A percentile compares a stretch with the other conserved stretches of the same genome.
Conservation (phyloP, 2,888 invertebrate genomes). For the Sisyra nigra region DNA sequence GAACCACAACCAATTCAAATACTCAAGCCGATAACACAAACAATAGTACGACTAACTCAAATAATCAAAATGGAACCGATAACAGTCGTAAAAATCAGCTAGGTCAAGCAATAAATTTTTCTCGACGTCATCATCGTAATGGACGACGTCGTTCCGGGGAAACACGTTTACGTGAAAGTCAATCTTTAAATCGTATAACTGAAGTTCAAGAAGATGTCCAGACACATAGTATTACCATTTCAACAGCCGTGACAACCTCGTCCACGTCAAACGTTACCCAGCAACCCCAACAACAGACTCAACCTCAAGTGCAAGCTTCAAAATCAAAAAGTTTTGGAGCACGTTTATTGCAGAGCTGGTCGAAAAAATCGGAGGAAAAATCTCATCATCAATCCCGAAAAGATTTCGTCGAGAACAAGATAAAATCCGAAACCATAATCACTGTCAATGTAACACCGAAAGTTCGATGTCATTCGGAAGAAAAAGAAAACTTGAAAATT, state of each 20-base stretch:
- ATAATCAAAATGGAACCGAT: conserved; percentile 18
- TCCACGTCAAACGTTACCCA: conserved; percentile 1
- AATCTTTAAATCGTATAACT: conserved; percentile 70
- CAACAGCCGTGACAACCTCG: conserved; percentile 18
- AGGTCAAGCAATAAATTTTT: conserved; percentile 25
- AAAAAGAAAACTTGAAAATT: conserved; percentile 19
- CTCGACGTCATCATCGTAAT: conserved; percentile 35
- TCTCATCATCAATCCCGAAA: conserved; percentile 16
- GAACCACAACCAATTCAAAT: conserved; percentile 11
- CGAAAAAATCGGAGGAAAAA: conserved; percentile 14
- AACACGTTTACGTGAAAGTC: conserved; percentile 58
- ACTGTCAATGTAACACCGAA: conserved; percentile 12
- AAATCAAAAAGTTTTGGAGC: conserved; percentile 16
- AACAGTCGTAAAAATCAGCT: conserved; percentile 20
- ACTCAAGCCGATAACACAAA: conserved; percentile 11
- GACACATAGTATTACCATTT: conserved; percentile 21
- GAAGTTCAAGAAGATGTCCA: conserved; percentile 63
- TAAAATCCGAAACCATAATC: conserved; percentile 12
- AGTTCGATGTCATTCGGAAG: conserved; percentile 13
- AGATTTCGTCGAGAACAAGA: conserved; percentile 12
- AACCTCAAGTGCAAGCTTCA: background rate
- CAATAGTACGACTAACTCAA: conserved; percentile 14
- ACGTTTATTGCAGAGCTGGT: conserved; percentile 31
- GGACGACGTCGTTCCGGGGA: conserved; percentile 42
- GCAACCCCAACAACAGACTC: background rate